Conservation (phyloP, 2,888 invertebrate species). For the Stenoptilia bipunctidactyla region DNA sequence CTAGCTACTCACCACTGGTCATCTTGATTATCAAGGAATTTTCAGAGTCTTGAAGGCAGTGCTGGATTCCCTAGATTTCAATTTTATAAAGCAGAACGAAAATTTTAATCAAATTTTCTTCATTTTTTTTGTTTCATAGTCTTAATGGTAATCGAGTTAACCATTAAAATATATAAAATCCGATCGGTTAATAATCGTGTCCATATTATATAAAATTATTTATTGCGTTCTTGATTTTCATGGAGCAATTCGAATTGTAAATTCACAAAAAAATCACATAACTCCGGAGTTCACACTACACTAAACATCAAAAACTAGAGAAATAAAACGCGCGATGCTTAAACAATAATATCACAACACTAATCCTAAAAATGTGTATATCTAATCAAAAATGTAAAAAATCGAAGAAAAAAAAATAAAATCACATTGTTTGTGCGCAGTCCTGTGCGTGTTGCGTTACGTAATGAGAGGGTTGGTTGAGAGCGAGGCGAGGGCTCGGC, state of each 20-base stretch:
- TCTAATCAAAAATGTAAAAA: constrained; percentile 56
- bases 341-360: constrained; percentile 51
- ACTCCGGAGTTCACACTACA: constrained; percentile 36
- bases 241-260: background rate
- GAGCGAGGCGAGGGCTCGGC: constrained; percentile 32
- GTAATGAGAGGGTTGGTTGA: constrained; percentile 51
- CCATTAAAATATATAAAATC: background rate
- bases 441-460: constrained; percentile 68
- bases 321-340: constrained; percentile 48
- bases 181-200: background rate
- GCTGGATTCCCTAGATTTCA: background rate
- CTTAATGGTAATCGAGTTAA: background rate
- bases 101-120: constrained; percentile 45
- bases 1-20: too few species aligned
- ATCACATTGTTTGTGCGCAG: constrained; percentile 71
- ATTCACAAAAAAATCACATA: constrained; percentile 22
- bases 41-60: too few species aligned
- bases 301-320: constrained; percentile 42
- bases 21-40: too few species aligned
- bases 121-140: constrained; percentile 18
- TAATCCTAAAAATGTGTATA: constrained; percentile 64
- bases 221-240: constrained; percentile 18
- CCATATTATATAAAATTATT: background rate
- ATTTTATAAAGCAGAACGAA: constrained; percentile 18
- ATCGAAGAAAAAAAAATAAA: constrained; percentile 57